Base-by-base conservation (phyloP, 2,113 vertebrate genomes). In the Pachycephala philippinensis region DNA sequence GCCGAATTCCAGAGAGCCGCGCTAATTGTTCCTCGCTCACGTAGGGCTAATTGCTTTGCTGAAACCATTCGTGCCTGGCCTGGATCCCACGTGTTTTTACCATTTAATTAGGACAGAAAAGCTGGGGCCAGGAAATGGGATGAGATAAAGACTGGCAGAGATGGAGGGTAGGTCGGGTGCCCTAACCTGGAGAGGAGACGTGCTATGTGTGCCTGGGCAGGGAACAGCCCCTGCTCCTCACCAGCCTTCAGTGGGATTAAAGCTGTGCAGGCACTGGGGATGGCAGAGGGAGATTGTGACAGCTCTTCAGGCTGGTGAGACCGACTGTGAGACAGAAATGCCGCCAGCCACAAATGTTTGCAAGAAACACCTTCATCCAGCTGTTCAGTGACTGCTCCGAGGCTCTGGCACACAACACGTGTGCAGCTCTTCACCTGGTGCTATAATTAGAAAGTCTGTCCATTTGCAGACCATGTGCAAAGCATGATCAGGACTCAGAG, bases 1-100 rank as follows among this genome's bases (percentile, higher is more conserved):
- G 92, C 88, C 19, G 13, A 96, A 97, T 97, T 97, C 97, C 97
- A 97, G 92, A 85, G 96, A 90, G 95, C 90, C 90, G 78, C 40
- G 30, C 90, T 97, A 96, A 97, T 97, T 97, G 97, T 96, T 93
- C 84, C 86, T 75, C 47, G 2, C 84, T 96, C 97, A 95, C 92
- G 52, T 94, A 66, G 94, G 95, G 86, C 84, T 97, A 97, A 97
- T 97, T 96, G 97, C 96, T 96, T 33, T 4, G 66, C 89, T 91
- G 89, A 92, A 93, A 76, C 94, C 60, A n/a, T 95, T 92, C 84
- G 47, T 93, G 90, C 77, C 92, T 94, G 91, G 95, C 94, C 95
- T 89, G 81, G 77, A 92, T 95, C 89, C 97, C 92, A 85, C 50
- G 54, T 94, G 95, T 91, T 95, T 96, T 97, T 97, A 86, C 74